phyloP scores from a whole-genome alignment of 2,888 invertebrate species.

The Epiblema foenella region DNA sequence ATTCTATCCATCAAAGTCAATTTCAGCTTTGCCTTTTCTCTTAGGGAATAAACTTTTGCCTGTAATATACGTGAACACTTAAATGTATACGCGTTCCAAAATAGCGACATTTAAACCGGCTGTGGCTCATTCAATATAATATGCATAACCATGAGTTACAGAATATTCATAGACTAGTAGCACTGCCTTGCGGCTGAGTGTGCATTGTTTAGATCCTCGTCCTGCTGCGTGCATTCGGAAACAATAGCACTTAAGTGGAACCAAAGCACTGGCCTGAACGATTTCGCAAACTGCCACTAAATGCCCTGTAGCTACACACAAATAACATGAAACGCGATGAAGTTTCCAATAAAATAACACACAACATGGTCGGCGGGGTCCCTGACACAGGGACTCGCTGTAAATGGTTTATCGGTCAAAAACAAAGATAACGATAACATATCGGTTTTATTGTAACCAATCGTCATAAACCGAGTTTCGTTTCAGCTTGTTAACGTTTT shows the following conservation, averaged over 20 bases:
- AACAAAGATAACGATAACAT: slow-evolving; percentile 60
- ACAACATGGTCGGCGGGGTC: slow-evolving; percentile 34
- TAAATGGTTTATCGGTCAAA: slow-evolving; percentile 61
- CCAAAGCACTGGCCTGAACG: slow-evolving; percentile 24
- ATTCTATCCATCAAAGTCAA: slow-evolving; percentile 71
- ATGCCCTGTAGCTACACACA: slow-evolving; percentile 8
- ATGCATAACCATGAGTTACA: slow-evolving; percentile 52
- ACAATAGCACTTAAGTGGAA: slow-evolving; percentile 52
- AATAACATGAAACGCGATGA: slow-evolving; percentile 9
- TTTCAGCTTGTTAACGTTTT: slow-evolving; percentile 47
- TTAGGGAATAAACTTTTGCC: slow-evolving; percentile 46
- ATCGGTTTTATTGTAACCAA: slow-evolving; percentile 53
- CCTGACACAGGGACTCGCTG: slow-evolving; percentile 45
- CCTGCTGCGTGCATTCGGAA: slow-evolving; percentile 47
- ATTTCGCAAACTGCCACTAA: slow-evolving; percentile 25
- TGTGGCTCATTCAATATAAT: slow-evolving; percentile 51
- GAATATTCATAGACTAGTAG: slow-evolving; percentile 61
- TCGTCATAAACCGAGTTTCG: slow-evolving; percentile 56
- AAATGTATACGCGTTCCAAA: slow-evolving; percentile 42
- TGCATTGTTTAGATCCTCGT: slow-evolving; percentile 54
- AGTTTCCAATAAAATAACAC: slow-evolving; percentile 19
- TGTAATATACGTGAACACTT: slow-evolving; percentile 24
- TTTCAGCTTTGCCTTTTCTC: slow-evolving; percentile 52
- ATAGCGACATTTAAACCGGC: slow-evolving; percentile 53
- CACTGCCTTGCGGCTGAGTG: slow-evolving; percentile 52